These are phyloP conservation scores for Lithobius niger DNA, from an alignment of 1,140 invertebrate genomes.

Conservation along the genomic window DNA sequence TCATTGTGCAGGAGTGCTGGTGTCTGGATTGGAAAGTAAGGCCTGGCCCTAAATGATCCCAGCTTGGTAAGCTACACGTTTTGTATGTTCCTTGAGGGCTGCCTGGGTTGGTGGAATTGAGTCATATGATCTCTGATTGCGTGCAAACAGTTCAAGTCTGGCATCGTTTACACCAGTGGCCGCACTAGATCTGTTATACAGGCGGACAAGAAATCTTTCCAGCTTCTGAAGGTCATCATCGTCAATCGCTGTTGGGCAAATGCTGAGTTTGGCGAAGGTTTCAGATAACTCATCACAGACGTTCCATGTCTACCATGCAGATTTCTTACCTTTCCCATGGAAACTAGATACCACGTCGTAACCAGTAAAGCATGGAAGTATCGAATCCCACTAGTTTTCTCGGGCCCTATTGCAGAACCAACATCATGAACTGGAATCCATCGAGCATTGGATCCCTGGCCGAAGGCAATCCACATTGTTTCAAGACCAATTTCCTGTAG, in stretches of 20 bases:
- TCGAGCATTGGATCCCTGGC: constrained; percentile 14
- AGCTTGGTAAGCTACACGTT: constrained; percentile 14
- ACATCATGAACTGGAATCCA: constrained; percentile 20
- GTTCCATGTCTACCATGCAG: too few species aligned
- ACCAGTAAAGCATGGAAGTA: constrained; percentile 17
- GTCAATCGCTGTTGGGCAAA: too few species aligned
- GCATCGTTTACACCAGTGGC: too few species aligned
- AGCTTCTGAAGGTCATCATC: too few species aligned
- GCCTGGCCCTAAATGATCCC: constrained; percentile 12
- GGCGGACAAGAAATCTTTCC: too few species aligned
- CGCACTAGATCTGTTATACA: too few species aligned
- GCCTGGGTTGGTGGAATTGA: constrained; percentile 13
- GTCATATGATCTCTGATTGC: too few species aligned
- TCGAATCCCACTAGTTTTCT: constrained; percentile 15
- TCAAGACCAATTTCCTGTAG: constrained; percentile 14
- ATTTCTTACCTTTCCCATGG: constrained; percentile 13
- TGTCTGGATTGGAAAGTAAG: background rate
- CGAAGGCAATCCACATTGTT: constrained; percentile 20
- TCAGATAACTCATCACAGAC: too few species aligned
- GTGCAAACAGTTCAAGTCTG: too few species aligned
- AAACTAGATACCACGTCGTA: constrained; percentile 19
- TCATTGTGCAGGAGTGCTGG: constrained; percentile 7
- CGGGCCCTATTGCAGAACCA: constrained; percentile 4
- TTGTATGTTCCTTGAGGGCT: constrained; percentile 15
- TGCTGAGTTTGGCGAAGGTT: too few species aligned